Evolutionary conservation across 2,113 vertebrate species (phyloP), one percentile per base, ranked within the genome.

Genomic region (Cyanoramphus novaezelandiae): DNA sequence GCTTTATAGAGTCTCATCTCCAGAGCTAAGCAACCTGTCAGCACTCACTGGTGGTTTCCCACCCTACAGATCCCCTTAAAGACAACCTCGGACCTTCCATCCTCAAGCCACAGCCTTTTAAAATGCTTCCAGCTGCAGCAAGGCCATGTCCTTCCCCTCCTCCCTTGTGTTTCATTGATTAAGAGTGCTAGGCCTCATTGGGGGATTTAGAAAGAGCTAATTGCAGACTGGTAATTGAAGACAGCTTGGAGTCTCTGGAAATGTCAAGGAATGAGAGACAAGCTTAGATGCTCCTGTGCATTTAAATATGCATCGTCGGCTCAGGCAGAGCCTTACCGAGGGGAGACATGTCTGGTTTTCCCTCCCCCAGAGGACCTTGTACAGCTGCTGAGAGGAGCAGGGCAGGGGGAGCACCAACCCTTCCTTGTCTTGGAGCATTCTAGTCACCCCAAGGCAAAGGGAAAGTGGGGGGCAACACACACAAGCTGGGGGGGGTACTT

Each of bases 191-290:
- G 92, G 74, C 95, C 62, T 95, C 93, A 49, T 27, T 92, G 93
- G 93, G 90, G 92, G 95, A 95, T 96, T 96, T 95, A 93, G 86
- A 80, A 95, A 94, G 81, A 86, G 92, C 93, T 97, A 97, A 96
- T 96, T 96, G 96, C 93, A 93, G 83, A 75, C 85, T 93, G 80
- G 80, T 95, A 95, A 96, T 97, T 95, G 96, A 96, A 96, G 95
- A 86, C 92, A 94, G 90, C 93, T 95, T 94, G 88, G 90, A 95
- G 86, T 95, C 65, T 75, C 93, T 96, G 81, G 62, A 96, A 97
- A 96, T 96, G 95, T 95, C 95, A 96, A 96, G 90, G 93, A 96
- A 95, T 88, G 95, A 93, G 86, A 94, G 72, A 83, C 2, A 3
- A 94, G 88, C 80, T 94, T 75, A 72, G 74, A 71, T 92, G 90